phyloP scores from a whole-genome alignment of 2,113 vertebrate genomes.

The Entosphenus tridentatus region DNA sequence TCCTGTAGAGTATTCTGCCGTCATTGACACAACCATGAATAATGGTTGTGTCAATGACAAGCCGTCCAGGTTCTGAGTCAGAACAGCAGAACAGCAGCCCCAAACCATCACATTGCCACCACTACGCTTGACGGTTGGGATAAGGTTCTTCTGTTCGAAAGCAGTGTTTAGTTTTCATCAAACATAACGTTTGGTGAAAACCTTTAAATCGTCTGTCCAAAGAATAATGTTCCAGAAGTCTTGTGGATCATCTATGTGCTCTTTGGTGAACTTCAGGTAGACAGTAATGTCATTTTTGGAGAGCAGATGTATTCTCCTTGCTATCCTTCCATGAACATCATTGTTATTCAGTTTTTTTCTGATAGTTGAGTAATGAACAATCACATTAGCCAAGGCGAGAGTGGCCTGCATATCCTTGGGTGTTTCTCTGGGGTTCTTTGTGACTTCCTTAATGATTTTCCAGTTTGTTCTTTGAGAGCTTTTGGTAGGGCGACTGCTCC shows the following conservation, averaged over 20 bases:
- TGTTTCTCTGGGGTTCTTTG: no score
- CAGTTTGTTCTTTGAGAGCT: no score
- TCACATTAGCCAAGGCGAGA: neutral
- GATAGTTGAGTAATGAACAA: neutral
- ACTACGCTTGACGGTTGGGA: conserved; percentile 1
- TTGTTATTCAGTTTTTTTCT: neutral
- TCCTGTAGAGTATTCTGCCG: neutral
- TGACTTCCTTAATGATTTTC: no score
- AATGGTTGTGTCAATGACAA: neutral
- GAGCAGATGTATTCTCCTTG: conserved; percentile 1
- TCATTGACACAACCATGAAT: neutral
- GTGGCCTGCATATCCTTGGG: no score
- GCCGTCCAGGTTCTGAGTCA: neutral
- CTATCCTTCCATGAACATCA: conserved; percentile 3
- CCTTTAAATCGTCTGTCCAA: no score
- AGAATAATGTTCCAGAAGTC: no score
- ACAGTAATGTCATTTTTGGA: neutral
- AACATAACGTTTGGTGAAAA: no score
- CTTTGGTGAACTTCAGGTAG: neutral
- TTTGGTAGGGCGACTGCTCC: no score
- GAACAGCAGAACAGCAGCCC: neutral
- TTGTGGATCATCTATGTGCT: neutral
- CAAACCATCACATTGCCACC: neutral
- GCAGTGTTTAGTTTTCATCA: neutral
- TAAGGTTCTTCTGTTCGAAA: neutral